Conservation (phyloP, 1,140 invertebrate genomes). For the Psix sp. region DNA sequence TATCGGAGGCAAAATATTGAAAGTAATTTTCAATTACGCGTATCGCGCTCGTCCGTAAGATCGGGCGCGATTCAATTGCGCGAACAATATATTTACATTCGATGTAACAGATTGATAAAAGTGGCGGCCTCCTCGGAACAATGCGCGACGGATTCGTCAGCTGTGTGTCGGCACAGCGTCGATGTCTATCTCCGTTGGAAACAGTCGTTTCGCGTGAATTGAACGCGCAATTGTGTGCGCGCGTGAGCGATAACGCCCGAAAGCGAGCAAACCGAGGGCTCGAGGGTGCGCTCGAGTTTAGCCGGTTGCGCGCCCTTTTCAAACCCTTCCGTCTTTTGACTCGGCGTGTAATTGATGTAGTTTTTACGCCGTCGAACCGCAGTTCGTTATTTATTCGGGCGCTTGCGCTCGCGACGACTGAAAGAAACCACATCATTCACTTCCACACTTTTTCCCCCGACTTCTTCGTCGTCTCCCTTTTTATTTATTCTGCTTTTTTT, state of each 20-base stretch:
- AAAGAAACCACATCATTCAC: slow-evolving; percentile 74
- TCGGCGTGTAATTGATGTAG: slow-evolving; percentile 71
- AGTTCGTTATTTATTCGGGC: slow-evolving; percentile 71
- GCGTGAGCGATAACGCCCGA: slow-evolving; percentile 45
- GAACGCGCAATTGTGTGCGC: slow-evolving; percentile 48
- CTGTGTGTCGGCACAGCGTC: slow-evolving; percentile 38
- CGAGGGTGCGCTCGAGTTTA: slow-evolving; percentile 60
- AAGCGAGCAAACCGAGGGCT: slow-evolving; percentile 50
- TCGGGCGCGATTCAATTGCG: slow-evolving; percentile 23
- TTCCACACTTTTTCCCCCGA: slow-evolving; percentile 39
- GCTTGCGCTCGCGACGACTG: slow-evolving; percentile 63
- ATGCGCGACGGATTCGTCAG: slow-evolving; percentile 43
- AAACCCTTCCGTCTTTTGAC: slow-evolving; percentile 65
- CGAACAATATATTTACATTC: slow-evolving; percentile 41
- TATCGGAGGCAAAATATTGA: slow-evolving; percentile 36
- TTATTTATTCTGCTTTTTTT: slow-evolving; percentile 19
- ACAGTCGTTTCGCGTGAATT: slow-evolving; percentile 55
- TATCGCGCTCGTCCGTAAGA: slow-evolving; percentile 24
- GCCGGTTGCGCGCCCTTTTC: slow-evolving; percentile 52
- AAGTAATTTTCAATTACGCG: slow-evolving; percentile 41
- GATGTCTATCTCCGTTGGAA: slow-evolving; percentile 50
- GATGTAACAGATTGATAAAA: slow-evolving; percentile 41
- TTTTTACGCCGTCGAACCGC: slow-evolving; percentile 69
- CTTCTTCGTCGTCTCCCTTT: slow-evolving; percentile 34
- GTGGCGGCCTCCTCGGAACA: slow-evolving; percentile 14